These are phyloP conservation scores for Anthoscopus minutus DNA, from an alignment of 2,113 vertebrate genomes.

Conservation along the genomic window DNA sequence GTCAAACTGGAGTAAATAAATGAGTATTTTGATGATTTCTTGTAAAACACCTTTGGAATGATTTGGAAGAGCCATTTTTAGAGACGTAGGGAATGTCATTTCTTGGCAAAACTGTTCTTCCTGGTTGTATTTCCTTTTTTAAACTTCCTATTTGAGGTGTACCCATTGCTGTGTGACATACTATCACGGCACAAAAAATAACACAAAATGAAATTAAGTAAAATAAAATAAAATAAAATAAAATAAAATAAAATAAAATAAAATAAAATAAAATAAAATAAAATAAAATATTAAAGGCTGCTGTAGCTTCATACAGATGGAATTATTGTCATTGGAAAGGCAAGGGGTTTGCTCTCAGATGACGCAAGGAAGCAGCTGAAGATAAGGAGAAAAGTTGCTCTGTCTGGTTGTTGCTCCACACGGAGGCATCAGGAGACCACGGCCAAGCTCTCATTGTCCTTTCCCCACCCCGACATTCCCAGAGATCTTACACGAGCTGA, in stretches of 20 bases:
- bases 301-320: neutral
- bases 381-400: neutral
- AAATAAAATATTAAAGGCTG: neutral
- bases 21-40: neutral
- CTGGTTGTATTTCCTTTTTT: neutral
- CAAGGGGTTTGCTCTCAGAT: neutral
- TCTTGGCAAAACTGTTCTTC: neutral
- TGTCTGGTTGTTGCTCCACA: neutral
- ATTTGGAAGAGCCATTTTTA: neutral
- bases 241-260: neutral
- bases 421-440: neutral
- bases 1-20: neutral
- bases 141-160: accelerated
- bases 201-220: neutral
- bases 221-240: neutral
- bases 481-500: neutral
- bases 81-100: neutral
- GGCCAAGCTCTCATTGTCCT: neutral
- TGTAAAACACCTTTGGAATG: neutral
- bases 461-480: neutral
- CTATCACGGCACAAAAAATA: accelerated
- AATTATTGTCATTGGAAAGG: neutral
- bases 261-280: neutral
- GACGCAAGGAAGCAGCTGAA: neutral
- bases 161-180: neutral